Evolutionary conservation across 1,140 invertebrate genomes (phyloP), one percentile per base, ranked within the genome.

Genomic region (Listronotus oregonensis): DNA sequence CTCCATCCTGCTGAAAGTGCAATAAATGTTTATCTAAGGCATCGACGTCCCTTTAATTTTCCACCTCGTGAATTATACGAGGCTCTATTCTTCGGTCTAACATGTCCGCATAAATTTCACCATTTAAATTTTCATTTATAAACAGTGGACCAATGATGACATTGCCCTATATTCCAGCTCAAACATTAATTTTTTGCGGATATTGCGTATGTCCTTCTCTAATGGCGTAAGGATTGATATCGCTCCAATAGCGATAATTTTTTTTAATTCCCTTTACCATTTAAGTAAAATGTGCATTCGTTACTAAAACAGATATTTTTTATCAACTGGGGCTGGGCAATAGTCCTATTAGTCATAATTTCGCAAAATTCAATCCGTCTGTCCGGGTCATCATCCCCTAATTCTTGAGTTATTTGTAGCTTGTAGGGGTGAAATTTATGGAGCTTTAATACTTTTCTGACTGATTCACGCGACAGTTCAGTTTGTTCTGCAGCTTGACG

Each of bases 141-240:
- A 79, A 75, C 56, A 76, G 69, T 65, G 72, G 72, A 8, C 75
- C 76, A 10, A 79, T 70, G 42, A 78, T 68, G 58, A 42, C 17
- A 57, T 73, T 44, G 18, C 68, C 62, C 27, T 77, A 56, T 63
- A 80, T 75, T 8, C 74, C 75, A 15, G 67, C 67, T 74, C 73
- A 79, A 67, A 80, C 71, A 68, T 77, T 77, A 10, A 76, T 18
- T 69, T 78, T 74, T 63, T 67, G 61, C 43, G 67, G 69, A 59
- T 70, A 71, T 70, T 79, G 74, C 12, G 65, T 71, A 56, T 75
- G 64, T 8, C n/a, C 46, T 51, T 72, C 67, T 57, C 60, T 60
- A 34, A 73, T 60, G 49, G 64, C 63, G 57, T 72, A 50, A 7
- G 71, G 72, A 64, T 76, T 78, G 37, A 52, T 54, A 51, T 72